A percentile compares a stretch with the other conserved stretches of the same genome.
phyloP scores from a whole-genome alignment of 2,888 invertebrate species.

The Plusia festucae region DNA sequence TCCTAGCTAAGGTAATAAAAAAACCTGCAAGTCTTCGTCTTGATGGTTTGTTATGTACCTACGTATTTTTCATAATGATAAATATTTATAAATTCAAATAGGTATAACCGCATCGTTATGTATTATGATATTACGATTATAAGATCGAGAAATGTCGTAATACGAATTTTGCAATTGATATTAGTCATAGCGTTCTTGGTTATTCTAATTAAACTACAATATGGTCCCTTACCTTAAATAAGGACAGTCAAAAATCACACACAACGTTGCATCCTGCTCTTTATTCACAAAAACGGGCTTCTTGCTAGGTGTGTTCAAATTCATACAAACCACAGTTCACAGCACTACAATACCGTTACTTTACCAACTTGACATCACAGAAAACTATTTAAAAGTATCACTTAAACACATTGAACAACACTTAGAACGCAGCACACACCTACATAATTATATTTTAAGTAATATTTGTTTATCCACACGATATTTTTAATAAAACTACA shows the following conservation, averaged over 20 bases:
- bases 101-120: constrained; percentile 19
- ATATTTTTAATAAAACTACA: constrained; percentile 43
- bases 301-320: constrained; percentile 77
- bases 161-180: constrained; percentile 31
- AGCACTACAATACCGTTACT: constrained; percentile 78
- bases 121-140: constrained; percentile 11
- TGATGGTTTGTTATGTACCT: neutral
- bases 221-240: constrained; percentile 50
- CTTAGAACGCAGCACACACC: constrained; percentile 37
- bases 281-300: constrained; percentile 71
- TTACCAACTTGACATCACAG: constrained; percentile 67
- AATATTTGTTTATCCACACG: constrained; percentile 41
- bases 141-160: constrained; percentile 45
- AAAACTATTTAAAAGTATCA: constrained; percentile 50
- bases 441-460: constrained; percentile 54
- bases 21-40: neutral
- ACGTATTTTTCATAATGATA: too few species aligned
- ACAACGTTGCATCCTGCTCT: constrained; percentile 74
- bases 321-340: constrained; percentile 68
- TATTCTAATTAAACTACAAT: constrained; percentile 16
- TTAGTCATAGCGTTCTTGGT: neutral
- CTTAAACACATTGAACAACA: constrained; percentile 49
- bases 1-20: neutral
- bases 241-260: constrained; percentile 69
- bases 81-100: constrained; percentile 5